Evolutionary conservation across 2,113 vertebrate genomes (phyloP).

Genomic region (Albula goreensis): DNA sequence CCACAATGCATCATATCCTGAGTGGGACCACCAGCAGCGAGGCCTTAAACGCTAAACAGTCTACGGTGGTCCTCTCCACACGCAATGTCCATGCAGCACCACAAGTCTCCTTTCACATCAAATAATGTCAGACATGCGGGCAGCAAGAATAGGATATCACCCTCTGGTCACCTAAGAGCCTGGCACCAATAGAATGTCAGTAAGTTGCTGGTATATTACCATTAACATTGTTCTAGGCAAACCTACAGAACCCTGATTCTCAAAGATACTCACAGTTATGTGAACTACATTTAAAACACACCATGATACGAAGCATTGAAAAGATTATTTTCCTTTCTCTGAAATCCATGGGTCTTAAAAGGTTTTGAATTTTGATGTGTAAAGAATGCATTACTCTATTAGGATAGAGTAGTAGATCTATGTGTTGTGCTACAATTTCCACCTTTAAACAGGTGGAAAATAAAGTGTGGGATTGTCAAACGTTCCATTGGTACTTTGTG

Average conservation of each 20-base stretch:
- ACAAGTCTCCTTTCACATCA: not conserved
- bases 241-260: not conserved
- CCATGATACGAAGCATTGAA: too few relatives aligned
- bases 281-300: too few relatives aligned
- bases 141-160: not conserved
- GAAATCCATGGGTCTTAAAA: too few relatives aligned
- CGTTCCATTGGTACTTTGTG: not conserved
- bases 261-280: too few relatives aligned
- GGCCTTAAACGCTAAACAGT: not conserved
- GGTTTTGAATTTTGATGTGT: too few relatives aligned
- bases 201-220: not conserved
- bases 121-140: not conserved
- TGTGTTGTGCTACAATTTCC: too few relatives aligned
- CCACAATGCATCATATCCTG: not conserved
- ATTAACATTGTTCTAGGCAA: not conserved
- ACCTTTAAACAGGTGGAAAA: not conserved
- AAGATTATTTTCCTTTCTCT: too few relatives aligned
- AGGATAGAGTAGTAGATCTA: too few relatives aligned
- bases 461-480: not conserved
- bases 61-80: too few relatives aligned
- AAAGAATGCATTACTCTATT: too few relatives aligned
- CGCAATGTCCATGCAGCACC: not conserved
- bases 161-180: not conserved
- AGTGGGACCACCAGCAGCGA: not conserved
- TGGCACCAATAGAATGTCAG: not conserved